phyloP scores from a whole-genome alignment of 1,140 invertebrate genomes.

The Bemisia tabaci region DNA sequence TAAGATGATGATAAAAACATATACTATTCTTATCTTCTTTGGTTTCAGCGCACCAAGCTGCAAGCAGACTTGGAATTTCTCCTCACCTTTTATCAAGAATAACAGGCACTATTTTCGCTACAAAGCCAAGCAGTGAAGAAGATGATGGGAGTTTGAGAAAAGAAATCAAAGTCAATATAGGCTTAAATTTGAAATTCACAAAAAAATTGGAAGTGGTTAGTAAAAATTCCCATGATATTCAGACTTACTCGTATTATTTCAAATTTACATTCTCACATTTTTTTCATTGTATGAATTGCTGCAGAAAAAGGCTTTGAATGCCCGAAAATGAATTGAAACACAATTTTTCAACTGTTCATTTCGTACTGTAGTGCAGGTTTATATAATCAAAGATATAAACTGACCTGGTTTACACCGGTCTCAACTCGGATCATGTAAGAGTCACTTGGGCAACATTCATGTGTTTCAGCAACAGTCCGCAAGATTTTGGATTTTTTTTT shows the following conservation, averaged over 20 bases:
- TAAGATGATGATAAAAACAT: too few relatives aligned
- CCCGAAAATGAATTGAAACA: too few relatives aligned
- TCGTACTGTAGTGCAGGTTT: too few relatives aligned
- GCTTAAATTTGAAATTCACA: conserved; percentile 82
- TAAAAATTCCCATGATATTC: conserved; percentile 2
- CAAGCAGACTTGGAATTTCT: conserved; percentile 45
- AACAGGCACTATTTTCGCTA: conserved; percentile 64
- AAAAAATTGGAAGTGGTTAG: conserved; percentile 55
- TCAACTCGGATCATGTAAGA: too few relatives aligned
- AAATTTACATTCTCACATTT: conserved; percentile 11
- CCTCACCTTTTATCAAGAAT: conserved; percentile 60
- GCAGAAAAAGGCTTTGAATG: too few relatives aligned
- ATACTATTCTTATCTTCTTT: too few relatives aligned
- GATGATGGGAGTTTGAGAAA: conserved; percentile 21
- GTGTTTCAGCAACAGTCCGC: too few relatives aligned
- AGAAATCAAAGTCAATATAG: conserved; percentile 62
- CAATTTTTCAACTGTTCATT: too few relatives aligned
- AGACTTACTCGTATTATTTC: conserved; percentile 2
- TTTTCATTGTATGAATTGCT: conserved; percentile 14
- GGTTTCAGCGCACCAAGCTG: conserved; percentile 26
- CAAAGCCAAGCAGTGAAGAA: conserved; percentile 30
- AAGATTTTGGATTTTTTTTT: too few relatives aligned
- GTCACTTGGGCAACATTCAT: too few relatives aligned
- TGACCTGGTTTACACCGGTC: too few relatives aligned
- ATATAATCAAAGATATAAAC: too few relatives aligned